Evolutionary conservation across 2,888 invertebrate genomes (phyloP), one percentile per base, ranked within the genome.

Genomic region (Trachelus troglodyta): DNA sequence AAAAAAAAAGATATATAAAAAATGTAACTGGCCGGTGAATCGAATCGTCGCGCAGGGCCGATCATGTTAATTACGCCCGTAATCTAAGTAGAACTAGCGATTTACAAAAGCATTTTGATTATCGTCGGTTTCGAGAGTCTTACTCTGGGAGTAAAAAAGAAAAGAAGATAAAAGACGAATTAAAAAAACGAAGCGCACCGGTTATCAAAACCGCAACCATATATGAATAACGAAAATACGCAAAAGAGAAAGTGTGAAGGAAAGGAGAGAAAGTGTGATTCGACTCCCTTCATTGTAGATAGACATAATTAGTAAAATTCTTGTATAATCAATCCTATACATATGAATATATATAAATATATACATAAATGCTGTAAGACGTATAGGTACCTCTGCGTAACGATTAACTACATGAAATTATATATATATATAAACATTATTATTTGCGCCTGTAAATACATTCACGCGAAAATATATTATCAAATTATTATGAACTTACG

Each of bases 381-480:
- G 71, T 79, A 86, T 89, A 88, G 86, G 81, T 85, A 86, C 82
- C 81, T 83, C 84, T 84, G 83, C 87, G 89, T 77, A 82, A 81
- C 73, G 79, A 82, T 77, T 82, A 83, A 79, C 81, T 81, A 82
- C 79, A 84, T 86, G 85, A 86, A 82, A 71, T 71, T 56, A 73
- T 31, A 68, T 34, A 69, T 73, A 73, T 78, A 81, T 80, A 83
- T 81, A 81, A 85, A 81, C 80, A 83, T 84, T 82, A 84, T 90
- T 89, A 91, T 91, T 91, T 91, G 90, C 89, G 90, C 89, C 89
- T 91, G 91, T 91, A 91, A 85, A 91, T 91, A 91, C 85, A 89
- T 89, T 87, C 87, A 89, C 90, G 90, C 91, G 88, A 90, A 90
- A 91, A 91, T 91, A 91, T 91, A 91, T 91, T 88, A 89, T 89